phyloP scores from a whole-genome alignment of 2,797 vertebrate species.

The Pelodytes ibericus region DNA sequence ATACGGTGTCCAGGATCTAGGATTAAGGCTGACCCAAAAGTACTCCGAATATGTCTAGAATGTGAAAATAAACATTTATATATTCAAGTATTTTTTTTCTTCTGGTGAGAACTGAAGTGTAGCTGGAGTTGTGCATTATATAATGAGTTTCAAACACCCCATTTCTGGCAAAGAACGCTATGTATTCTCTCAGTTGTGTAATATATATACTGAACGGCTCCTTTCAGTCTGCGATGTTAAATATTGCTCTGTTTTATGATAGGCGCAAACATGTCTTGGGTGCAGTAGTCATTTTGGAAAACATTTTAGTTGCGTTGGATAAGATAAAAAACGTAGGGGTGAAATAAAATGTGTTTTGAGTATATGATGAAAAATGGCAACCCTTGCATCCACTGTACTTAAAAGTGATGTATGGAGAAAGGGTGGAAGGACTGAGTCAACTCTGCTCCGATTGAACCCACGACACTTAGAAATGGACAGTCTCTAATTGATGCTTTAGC shows the following conservation, averaged over 20 bases:
- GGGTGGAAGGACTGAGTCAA: no score
- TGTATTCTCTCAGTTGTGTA: neutral
- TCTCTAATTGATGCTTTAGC: no score
- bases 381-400: no score
- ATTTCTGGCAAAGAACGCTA: neutral
- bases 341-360: no score
- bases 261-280: neutral
- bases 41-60: neutral
- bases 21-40: constrained; percentile 5
- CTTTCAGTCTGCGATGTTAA: neutral
- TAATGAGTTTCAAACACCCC: neutral
- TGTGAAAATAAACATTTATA: neutral
- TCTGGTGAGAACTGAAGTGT: neutral
- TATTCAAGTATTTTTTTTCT: neutral
- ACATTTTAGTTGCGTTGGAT: neutral
- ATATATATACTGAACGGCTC: neutral
- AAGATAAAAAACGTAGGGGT: no score
- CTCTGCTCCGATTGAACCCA: no score
- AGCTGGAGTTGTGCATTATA: neutral
- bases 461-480: no score
- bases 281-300: neutral
- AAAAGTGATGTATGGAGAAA: no score
- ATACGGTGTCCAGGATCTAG: constrained; percentile 10
- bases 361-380: no score
- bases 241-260: neutral